Evolutionary conservation across 1,140 invertebrate genomes (phyloP).

Genomic region (Drosophila micromelanica): DNA sequence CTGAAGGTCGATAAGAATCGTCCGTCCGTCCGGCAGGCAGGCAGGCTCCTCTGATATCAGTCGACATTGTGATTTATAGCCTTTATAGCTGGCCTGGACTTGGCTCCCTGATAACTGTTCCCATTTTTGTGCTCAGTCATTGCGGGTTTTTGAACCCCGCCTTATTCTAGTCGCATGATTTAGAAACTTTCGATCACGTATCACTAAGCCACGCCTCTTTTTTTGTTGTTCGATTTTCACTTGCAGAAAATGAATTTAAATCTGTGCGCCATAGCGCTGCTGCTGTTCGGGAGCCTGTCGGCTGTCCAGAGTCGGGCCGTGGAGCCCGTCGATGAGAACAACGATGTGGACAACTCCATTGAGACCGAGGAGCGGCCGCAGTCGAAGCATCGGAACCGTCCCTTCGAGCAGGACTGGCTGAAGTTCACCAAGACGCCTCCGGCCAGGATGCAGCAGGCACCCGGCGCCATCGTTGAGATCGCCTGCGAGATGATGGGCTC

Average conservation of each 20-base stretch:
- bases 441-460: slow-evolving; percentile 74
- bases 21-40: too few species aligned
- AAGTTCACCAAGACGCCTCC: slow-evolving; percentile 85
- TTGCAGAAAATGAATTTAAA: slow-evolving; percentile 84
- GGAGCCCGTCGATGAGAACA: slow-evolving; percentile 71
- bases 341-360: slow-evolving; percentile 80
- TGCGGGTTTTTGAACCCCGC: slow-evolving; percentile 73
- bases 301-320: slow-evolving; percentile 68
- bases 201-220: slow-evolving; percentile 16
- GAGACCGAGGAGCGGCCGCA: slow-evolving; percentile 52
- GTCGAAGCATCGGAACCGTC: slow-evolving; percentile 45
- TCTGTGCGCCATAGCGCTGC: slow-evolving; percentile 78
- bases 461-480: slow-evolving; percentile 86
- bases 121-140: slow-evolving; percentile 28
- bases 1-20: too few species aligned
- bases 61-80: slow-evolving; percentile 32
- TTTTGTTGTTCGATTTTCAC: neutral
- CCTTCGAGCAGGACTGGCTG: slow-evolving; percentile 85
- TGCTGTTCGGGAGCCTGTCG: slow-evolving; percentile 68
- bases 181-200: slow-evolving; percentile 24
- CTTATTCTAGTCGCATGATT: slow-evolving; percentile 55
- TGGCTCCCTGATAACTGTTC: slow-evolving; percentile 7
- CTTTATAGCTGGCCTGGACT: slow-evolving; percentile 18
- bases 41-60: slow-evolving; percentile 5
- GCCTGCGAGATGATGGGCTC: slow-evolving; percentile 89